These are phyloP conservation scores for Lottia scabra DNA, from an alignment of 2,888 invertebrate genomes.

Conservation along the genomic window DNA sequence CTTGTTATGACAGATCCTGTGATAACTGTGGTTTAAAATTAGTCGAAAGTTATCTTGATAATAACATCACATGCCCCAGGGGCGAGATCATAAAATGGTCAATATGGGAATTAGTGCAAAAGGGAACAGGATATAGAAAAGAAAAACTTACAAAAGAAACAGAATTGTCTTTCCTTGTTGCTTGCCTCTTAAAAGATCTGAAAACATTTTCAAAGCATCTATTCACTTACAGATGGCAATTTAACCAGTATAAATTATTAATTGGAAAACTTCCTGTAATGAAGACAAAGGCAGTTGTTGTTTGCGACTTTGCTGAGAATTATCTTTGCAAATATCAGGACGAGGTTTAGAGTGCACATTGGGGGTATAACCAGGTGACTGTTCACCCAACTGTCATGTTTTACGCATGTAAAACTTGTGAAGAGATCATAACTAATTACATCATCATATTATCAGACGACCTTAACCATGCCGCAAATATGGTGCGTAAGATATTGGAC, in stretches of 20 bases:
- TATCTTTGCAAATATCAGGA: conserved; percentile 23
- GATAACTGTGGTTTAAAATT: no score
- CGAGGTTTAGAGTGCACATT: conserved; percentile 26
- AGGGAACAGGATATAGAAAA: background rate
- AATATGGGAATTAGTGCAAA: no score
- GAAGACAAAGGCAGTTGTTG: conserved; percentile 14
- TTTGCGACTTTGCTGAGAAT: conserved; percentile 29
- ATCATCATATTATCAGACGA: conserved; percentile 14
- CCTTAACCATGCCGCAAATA: background rate
- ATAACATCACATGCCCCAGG: no score
- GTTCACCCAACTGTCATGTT: conserved; percentile 25
- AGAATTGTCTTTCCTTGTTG: background rate
- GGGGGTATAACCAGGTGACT: conserved; percentile 18
- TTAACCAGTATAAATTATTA: conserved; percentile 6
- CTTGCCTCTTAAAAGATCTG: background rate
- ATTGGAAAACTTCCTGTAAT: conserved; percentile 4
- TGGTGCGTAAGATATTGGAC: background rate
- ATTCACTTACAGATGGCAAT: conserved; percentile 14
- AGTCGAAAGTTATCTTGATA: no score
- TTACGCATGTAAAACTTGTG: conserved; percentile 11
- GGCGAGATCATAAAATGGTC: no score
- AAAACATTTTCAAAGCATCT: conserved; percentile 4
- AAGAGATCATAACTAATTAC: background rate
- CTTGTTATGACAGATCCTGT: background rate
- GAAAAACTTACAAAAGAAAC: background rate